Percentiles rank a stretch among this genome's conserved stretches.
These are phyloP conservation scores for Myotis davidii DNA, from an alignment of 2,113 vertebrate genomes.

Conservation along the genomic window DNA sequence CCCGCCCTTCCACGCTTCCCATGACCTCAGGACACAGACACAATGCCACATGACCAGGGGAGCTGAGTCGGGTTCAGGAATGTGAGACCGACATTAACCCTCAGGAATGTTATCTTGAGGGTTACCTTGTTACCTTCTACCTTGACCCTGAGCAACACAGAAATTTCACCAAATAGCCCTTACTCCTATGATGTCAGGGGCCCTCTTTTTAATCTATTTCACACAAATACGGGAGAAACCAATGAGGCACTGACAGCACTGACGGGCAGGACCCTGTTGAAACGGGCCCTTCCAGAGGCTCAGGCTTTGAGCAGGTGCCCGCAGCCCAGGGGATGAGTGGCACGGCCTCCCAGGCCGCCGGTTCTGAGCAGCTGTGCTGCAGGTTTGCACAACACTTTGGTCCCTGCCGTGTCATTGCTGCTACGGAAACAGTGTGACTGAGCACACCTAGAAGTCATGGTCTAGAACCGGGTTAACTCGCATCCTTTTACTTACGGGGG, in stretches of 20 bases:
- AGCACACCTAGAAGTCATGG: accelerated
- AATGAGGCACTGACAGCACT: accelerated
- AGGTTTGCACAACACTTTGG: accelerated
- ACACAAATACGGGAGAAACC: neutral
- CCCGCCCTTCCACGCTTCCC: accelerated
- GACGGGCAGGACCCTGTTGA: accelerated
- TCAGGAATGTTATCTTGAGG: too few species aligned
- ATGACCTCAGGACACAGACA: accelerated
- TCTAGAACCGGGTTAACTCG: neutral
- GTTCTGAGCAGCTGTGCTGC: accelerated
- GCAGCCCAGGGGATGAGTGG: accelerated
- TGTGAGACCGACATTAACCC: neutral
- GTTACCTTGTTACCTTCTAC: too few species aligned
- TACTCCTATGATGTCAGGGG: neutral
- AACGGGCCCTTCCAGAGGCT: neutral
- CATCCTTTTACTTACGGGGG: neutral
- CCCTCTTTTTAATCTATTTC: too few species aligned
- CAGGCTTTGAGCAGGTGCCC: accelerated
- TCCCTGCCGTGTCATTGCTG: accelerated
- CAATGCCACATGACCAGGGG: accelerated
- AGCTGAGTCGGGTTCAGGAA: accelerated
- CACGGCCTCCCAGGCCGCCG: accelerated
- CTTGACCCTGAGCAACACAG: neutral
- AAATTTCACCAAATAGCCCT: neutral
- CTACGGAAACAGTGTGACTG: too few species aligned